Percentiles rank a stretch among this genome's conserved stretches.
Evolutionary conservation across 2,797 vertebrate species (phyloP).

Genomic region (Tokudaia muenninki): DNA sequence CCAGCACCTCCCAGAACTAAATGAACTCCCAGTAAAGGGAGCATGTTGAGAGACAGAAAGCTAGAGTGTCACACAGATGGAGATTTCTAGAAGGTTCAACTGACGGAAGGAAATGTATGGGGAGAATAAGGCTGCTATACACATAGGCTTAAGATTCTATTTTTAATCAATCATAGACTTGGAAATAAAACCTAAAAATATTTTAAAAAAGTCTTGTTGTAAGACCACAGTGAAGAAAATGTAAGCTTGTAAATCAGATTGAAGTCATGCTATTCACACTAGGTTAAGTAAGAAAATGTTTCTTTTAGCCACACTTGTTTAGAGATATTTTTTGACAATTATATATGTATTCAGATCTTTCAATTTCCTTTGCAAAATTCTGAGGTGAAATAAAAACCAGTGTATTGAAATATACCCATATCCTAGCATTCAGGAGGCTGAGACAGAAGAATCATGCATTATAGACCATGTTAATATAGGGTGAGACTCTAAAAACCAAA

Average conservation of each 20-base stretch:
- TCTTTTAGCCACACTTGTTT: neutral
- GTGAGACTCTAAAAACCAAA: neutral
- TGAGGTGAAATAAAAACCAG: neutral
- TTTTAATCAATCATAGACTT: slow-evolving; percentile 45
- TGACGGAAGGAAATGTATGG: neutral
- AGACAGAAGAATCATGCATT: neutral
- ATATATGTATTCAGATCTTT: neutral
- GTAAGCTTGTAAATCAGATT: neutral
- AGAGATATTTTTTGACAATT: neutral
- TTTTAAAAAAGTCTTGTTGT: neutral
- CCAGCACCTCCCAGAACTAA: neutral
- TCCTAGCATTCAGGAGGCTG: neutral
- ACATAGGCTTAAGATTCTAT: slow-evolving; percentile 26
- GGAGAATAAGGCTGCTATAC: slow-evolving; percentile 29
- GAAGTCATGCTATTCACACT: neutral
- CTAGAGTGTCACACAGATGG: neutral
- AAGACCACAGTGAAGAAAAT: neutral
- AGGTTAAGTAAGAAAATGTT: neutral
- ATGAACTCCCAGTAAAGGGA: neutral
- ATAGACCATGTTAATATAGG: neutral
- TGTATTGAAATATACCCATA: neutral
- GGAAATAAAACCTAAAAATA: slow-evolving; percentile 37
- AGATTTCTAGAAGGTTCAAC: neutral
- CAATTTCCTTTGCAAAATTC: neutral
- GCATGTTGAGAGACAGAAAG: neutral